A percentile compares a stretch with the other conserved stretches of the same genome.
These are phyloP conservation scores for Coptotermes formosanus DNA, from an alignment of 1,140 invertebrate species.

Conservation along the genomic window DNA sequence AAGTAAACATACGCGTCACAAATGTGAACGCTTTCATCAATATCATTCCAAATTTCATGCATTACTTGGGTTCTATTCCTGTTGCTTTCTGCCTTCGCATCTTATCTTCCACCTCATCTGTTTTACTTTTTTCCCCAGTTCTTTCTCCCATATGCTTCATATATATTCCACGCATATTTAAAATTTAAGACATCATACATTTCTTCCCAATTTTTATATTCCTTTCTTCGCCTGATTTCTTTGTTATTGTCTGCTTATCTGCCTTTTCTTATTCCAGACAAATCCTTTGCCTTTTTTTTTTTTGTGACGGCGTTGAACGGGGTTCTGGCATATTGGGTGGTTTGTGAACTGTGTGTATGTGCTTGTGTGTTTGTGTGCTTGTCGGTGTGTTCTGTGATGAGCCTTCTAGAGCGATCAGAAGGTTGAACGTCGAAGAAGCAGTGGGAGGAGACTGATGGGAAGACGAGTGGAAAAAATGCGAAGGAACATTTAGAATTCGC, in stretches of 20 bases:
- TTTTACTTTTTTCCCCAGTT: background rate
- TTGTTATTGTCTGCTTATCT: background rate
- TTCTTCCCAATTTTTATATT: background rate
- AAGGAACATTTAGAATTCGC: background rate
- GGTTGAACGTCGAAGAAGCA: background rate
- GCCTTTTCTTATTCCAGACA: background rate
- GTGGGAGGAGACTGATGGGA: background rate
- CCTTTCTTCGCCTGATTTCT: background rate
- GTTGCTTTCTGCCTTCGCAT: background rate
- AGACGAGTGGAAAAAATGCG: background rate
- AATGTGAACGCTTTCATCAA: background rate
- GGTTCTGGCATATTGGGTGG: background rate
- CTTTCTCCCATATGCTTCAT: background rate
- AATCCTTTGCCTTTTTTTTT: background rate
- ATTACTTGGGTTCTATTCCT: background rate
- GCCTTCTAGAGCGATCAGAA: background rate
- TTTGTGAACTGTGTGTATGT: background rate
- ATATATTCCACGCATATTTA: background rate
- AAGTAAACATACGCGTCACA: background rate
- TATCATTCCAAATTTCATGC: background rate
- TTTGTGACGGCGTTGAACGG: background rate
- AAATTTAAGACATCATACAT: background rate
- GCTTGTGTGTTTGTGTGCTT: no score
- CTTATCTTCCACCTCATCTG: slow-evolving; percentile 6
- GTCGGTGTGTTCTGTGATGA: background rate